phyloP scores from a whole-genome alignment of 1,140 invertebrate species.

The Procambarus virginalis region DNA sequence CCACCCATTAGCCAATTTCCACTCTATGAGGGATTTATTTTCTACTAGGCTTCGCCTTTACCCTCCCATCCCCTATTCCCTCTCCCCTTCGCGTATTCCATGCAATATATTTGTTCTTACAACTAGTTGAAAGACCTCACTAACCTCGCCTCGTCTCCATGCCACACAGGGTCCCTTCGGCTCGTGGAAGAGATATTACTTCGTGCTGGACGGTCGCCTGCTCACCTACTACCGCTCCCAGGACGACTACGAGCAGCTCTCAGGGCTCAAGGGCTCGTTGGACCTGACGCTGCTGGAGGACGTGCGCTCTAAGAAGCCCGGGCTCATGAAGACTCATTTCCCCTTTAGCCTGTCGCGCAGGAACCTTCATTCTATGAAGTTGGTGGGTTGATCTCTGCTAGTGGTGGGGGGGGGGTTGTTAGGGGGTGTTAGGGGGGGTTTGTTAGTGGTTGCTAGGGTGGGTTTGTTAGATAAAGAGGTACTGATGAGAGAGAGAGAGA shows the following conservation, averaged over 20 bases:
- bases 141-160: no score
- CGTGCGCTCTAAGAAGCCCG: conserved; percentile 4
- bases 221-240: conserved; percentile 50
- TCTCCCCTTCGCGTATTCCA: no score
- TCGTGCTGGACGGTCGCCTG: conserved; percentile 30
- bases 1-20: no score
- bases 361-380: conserved; percentile 10
- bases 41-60: no score
- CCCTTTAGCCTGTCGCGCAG: conserved; percentile 8
- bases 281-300: conserved; percentile 30
- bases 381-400: neutral
- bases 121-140: no score
- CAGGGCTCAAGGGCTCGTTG: conserved; percentile 21
- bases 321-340: conserved; percentile 29
- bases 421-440: neutral
- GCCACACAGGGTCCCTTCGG: conserved; percentile 11
- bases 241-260: conserved; percentile 1
- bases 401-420: neutral
- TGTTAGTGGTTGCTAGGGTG: neutral
- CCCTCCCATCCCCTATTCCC: no score
- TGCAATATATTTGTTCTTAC: no score
- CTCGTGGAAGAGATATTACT: conserved; percentile 48
- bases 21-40: no score
- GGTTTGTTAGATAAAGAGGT: neutral
- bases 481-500: no score